phyloP scores from a whole-genome alignment of 1,140 invertebrate species.

The Aphelinus certus region DNA sequence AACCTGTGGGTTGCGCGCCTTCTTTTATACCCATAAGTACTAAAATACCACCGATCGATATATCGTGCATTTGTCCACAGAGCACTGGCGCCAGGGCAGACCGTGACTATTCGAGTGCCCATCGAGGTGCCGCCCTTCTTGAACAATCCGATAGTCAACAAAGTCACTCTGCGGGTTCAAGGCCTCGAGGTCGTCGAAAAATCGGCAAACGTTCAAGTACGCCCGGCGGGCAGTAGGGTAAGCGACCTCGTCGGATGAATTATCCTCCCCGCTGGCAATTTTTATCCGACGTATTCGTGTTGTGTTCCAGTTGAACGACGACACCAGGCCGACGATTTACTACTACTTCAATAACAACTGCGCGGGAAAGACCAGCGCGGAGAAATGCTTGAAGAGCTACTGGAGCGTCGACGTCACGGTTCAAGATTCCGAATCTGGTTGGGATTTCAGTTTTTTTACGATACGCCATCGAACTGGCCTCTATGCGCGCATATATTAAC shows the following conservation, averaged over 20 bases:
- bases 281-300: too few species aligned
- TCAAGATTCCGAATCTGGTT: constrained; percentile 68
- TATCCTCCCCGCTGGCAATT: too few species aligned
- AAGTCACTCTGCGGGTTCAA: constrained; percentile 65
- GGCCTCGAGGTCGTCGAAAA: constrained; percentile 58
- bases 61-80: too few species aligned
- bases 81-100: constrained; percentile 64
- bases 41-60: too few species aligned
- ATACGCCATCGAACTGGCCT: too few species aligned
- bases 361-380: constrained; percentile 55
- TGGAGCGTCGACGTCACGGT: constrained; percentile 72
- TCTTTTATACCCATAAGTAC: too few species aligned
- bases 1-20: too few species aligned
- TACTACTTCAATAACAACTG: constrained; percentile 69
- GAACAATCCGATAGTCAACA: constrained; percentile 65
- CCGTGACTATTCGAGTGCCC: constrained; percentile 65
- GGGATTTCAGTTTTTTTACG: constrained; percentile 23
- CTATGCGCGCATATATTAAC: background rate
- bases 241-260: background rate
- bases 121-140: constrained; percentile 63
- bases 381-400: constrained; percentile 66
- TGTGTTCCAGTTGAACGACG: constrained; percentile 49
- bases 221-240: constrained; percentile 45
- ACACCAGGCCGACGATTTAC: constrained; percentile 61
- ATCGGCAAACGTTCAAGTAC: constrained; percentile 62